Conservation (phyloP, 2,113 vertebrate genomes). For the Myocastor coypus region DNA sequence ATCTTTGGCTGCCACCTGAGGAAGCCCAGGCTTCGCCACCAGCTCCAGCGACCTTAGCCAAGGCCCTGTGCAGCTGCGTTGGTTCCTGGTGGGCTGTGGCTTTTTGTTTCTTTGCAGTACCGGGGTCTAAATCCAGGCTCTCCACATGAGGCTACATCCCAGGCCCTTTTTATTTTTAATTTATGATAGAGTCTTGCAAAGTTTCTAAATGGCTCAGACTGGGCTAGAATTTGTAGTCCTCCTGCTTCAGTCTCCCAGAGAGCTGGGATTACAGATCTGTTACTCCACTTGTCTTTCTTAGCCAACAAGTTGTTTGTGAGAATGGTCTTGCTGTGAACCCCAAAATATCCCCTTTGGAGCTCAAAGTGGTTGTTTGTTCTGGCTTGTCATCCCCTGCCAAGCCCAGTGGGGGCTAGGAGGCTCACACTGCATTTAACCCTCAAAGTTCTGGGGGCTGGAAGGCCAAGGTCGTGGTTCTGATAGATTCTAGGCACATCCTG, state of each 20-base stretch:
- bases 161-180: not conserved
- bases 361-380: not conserved
- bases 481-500: not conserved
- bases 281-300: not conserved
- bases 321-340: not conserved
- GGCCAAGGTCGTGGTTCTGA: not conserved
- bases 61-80: not conserved
- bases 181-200: not conserved
- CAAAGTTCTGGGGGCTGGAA: not conserved
- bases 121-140: not conserved
- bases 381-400: not conserved
- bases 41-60: not conserved
- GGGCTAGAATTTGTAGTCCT: not conserved
- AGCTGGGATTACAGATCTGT: not conserved
- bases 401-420: not conserved
- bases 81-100: not conserved
- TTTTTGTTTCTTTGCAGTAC: not conserved
- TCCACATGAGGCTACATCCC: not conserved
- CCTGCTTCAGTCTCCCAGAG: not conserved
- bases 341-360: not conserved
- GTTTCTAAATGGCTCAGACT: not conserved
- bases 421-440: not conserved
- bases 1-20: not conserved
- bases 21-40: not conserved
- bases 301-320: not conserved